Percentiles rank a stretch among this genome's conserved stretches.
phyloP scores from a whole-genome alignment of 1,140 invertebrate species.

The Drosophila equinoxialis region DNA sequence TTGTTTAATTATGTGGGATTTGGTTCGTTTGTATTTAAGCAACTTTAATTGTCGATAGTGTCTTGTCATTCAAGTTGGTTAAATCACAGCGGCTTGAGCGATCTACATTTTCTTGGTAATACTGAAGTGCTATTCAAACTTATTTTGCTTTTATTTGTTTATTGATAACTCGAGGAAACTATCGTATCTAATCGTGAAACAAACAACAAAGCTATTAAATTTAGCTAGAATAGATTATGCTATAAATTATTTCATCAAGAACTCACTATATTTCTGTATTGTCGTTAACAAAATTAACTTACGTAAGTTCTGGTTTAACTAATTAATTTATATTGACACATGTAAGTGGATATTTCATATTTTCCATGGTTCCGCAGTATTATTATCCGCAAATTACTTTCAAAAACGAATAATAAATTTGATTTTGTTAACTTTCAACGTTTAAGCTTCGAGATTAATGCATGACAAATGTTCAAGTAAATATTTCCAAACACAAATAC shows the following conservation, averaged over 20 bases:
- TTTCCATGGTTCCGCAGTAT: too few species aligned
- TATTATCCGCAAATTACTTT: not conserved
- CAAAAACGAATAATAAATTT: not conserved
- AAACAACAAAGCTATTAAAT: not conserved
- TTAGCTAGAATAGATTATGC: not conserved
- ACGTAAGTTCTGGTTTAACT: too few species aligned
- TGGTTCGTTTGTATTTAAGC: not conserved
- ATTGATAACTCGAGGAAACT: not conserved
- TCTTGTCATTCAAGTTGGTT: not conserved
- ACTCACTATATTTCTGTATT: not conserved
- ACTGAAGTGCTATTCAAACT: not conserved
- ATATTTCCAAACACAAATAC: constrained; percentile 5
- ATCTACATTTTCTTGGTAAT: not conserved
- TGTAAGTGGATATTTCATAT: too few species aligned
- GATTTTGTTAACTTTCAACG: constrained; percentile 2
- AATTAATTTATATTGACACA: too few species aligned
- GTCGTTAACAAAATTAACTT: too few species aligned
- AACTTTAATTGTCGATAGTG: not conserved
- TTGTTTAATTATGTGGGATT: not conserved
- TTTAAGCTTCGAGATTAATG: constrained; percentile 7
- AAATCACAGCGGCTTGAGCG: not conserved
- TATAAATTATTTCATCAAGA: not conserved
- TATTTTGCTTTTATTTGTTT: not conserved
- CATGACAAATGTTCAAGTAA: constrained; percentile 6
- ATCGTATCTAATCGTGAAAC: not conserved